Conservation (phyloP, 64 coral and sea anemone genomes). For the Actinia equina region DNA sequence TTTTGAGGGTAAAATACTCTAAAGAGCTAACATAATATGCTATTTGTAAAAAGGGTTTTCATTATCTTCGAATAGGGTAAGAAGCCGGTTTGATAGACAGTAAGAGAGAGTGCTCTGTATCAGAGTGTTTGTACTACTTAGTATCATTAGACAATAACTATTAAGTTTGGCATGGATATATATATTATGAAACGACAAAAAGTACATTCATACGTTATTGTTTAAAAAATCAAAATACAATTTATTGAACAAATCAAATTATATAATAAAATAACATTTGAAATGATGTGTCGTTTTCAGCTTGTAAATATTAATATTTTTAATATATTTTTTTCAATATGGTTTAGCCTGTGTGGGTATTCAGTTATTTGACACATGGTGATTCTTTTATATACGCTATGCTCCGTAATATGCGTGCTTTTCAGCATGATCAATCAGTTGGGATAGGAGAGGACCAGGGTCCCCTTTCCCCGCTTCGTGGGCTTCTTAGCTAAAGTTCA, state of each 20-base stretch:
- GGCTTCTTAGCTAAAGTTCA: no score
- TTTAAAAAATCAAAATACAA: conserved; percentile 3
- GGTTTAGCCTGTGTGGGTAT: background rate
- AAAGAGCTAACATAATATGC: background rate
- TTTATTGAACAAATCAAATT: background rate
- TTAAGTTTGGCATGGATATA: background rate
- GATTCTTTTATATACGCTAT: no score
- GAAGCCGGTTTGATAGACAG: background rate
- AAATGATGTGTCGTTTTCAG: background rate
- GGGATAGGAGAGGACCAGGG: no score
- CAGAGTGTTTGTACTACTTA: background rate
- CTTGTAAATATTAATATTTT: background rate
- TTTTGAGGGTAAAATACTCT: background rate
- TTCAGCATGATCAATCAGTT: no score
- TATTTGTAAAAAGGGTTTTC: background rate
- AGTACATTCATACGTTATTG: conserved; percentile 7
- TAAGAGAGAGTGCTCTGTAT: conserved; percentile 4
- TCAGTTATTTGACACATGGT: background rate
- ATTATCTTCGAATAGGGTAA: background rate
- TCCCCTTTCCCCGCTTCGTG: no score
- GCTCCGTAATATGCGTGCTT: no score
- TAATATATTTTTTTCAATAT: no score
- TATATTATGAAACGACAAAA: background rate
- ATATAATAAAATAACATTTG: background rate
- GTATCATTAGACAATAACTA: background rate